Conservation (phyloP, 2,797 vertebrate species). For the Sitta carolinensis region DNA sequence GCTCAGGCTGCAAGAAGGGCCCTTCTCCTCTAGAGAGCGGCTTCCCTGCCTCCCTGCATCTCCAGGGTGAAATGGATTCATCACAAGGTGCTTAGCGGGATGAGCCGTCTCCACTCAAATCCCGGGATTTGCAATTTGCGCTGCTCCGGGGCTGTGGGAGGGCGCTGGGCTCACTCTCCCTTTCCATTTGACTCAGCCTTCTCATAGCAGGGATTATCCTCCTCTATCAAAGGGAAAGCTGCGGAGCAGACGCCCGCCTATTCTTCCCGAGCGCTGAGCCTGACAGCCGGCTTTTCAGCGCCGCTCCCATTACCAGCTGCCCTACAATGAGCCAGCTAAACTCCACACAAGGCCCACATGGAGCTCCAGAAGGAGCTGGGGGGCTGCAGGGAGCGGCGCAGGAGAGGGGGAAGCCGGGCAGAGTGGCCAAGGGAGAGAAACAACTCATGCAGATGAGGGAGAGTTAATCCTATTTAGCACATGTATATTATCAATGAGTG, state of each 20-base stretch:
- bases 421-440: conserved; percentile 35
- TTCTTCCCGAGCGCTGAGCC: conserved; percentile 66
- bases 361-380: conserved; percentile 66
- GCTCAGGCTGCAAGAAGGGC: not conserved
- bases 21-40: not conserved
- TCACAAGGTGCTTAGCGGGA: conserved; percentile 43
- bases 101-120: conserved; percentile 30
- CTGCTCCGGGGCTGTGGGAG: conserved; percentile 42
- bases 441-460: conserved; percentile 57
- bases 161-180: conserved; percentile 55
- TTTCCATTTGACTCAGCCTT: conserved; percentile 66
- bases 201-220: conserved; percentile 74
- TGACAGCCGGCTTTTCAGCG: conserved; percentile 68
- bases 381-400: conserved; percentile 2
- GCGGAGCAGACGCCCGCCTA: conserved; percentile 63
- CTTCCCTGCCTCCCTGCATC: not conserved
- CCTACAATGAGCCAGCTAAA: conserved; percentile 65
- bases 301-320: conserved; percentile 70
- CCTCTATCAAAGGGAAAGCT: conserved; percentile 69
- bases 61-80: conserved; percentile 40
- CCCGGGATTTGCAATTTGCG: conserved; percentile 43
- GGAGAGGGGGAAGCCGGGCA: not conserved
- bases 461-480: conserved; percentile 74
- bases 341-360: conserved; percentile 65
- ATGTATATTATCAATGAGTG: conserved; percentile 66